Conservation (phyloP, 2,113 vertebrate species). For the Corythornis cristatus region DNA sequence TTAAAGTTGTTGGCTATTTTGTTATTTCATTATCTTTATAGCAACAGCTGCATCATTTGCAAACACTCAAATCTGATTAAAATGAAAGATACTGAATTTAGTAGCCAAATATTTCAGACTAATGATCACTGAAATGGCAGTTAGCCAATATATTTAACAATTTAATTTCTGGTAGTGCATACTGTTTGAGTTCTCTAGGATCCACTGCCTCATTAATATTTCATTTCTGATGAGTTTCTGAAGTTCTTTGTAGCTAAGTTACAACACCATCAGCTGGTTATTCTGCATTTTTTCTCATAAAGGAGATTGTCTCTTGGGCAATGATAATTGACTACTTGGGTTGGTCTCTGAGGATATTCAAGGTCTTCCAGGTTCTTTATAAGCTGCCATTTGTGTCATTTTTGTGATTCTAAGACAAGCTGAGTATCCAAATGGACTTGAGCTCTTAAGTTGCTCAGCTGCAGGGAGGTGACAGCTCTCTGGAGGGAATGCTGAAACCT, state of each 20-base stretch:
- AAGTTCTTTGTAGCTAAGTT: background rate
- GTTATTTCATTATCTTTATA: constrained; percentile 66
- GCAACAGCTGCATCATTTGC: constrained; percentile 63
- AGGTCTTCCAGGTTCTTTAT: background rate
- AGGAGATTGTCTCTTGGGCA: background rate
- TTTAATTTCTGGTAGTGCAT: constrained; percentile 33
- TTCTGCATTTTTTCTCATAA: background rate
- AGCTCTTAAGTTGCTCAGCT: background rate
- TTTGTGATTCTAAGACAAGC: background rate
- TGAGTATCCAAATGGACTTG: background rate
- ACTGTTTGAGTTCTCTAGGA: background rate
- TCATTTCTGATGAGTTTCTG: background rate
- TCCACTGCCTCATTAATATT: background rate
- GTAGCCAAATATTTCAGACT: constrained; percentile 62
- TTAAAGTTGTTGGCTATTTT: constrained; percentile 45
- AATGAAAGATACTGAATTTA: constrained; percentile 66
- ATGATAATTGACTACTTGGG: background rate
- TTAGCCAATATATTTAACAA: constrained; percentile 55
- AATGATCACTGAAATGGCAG: constrained; percentile 50
- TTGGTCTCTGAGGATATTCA: background rate
- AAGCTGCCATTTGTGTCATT: background rate
- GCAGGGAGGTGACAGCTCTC: background rate
- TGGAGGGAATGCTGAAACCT: background rate
- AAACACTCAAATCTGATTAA: constrained; percentile 66
- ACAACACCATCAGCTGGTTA: background rate